Evolutionary conservation across 2,888 invertebrate genomes (phyloP), one percentile per base, ranked within the genome.

Genomic region (Acheta domesticus): DNA sequence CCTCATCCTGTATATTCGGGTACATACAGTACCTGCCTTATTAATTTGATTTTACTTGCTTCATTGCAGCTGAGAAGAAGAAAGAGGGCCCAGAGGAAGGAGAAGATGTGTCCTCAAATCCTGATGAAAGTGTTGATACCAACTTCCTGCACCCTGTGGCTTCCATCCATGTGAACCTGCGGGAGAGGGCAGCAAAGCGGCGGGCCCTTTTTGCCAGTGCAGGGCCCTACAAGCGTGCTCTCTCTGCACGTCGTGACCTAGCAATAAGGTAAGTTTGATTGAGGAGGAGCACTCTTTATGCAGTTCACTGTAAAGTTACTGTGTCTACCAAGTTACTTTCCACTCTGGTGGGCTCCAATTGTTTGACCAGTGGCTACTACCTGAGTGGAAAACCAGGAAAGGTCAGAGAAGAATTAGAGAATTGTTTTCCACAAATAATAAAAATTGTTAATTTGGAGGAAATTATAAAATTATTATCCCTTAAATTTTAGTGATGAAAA

Each of bases 211-310:
- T 95, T 82, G 90, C 91, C 81, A 92, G 92, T 84, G 91, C 93
- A 75, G 94, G 94, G 21, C 92, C 92, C 75, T 92, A 91, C 84
- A 92, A 94, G 49, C 89, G 94, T 20, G 96, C 95, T 0, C 86
- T 96, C 77, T 94, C 94, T 83, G 95, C 96, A 12, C 89, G 95
- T 21, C 89, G 93, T 78, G 96, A 96, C 86, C 87, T 96, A 80
- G 92, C 93, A 49, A 89, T 96, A n/a, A 84, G 86, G 86, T 86
- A 82, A 82, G 77, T 36, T 16, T 14, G 19, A 11, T 23, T 73
- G 11, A 8, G 19, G 19, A n/a, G 73, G n/a, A 20, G 14, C 73
- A 73, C 73, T 11, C n/a, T 19, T 5, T 73, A 8, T 20, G n/a
- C 12, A 11, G 1, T n/a, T 73, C 12, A 8, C 36, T 36, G 36